Evolutionary conservation across 2,113 vertebrate species (phyloP), one percentile per base, ranked within the genome.

Genomic region (Gasterosteus nipponicus): DNA sequence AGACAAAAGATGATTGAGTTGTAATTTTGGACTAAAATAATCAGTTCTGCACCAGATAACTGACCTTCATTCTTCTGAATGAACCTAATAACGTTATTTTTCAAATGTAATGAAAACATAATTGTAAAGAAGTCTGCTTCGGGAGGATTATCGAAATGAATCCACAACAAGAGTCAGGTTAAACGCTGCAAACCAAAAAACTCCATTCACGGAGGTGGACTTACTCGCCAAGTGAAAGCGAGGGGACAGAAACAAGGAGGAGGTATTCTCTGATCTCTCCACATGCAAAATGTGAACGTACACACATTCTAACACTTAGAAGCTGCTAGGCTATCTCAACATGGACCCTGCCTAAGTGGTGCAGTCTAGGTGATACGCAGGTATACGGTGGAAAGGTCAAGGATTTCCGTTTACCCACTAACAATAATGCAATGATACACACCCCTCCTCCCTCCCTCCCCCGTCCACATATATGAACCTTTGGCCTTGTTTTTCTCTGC

Each of bases 171-270:
- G 10, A 53, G 51, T 53, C 8, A 22, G 19, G 22, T 4, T 53
- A 11, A 59, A 35, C 18, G 33, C 33, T 33, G 31, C 29, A 58
- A 58, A 33, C 3, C 18, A 4, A 2, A 38, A 26, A 42, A 1
- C 29, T 29, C 10, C 4, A 14, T 26, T 26, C 22, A 26, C 22
- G 53, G 53, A 56, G 29, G 31, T 53, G 0, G 0, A 69, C 71
- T 69, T 58, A 69, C 78, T 63, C 47, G 31, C 7, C 14, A 19
- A 26, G 16, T 41, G 39, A n/a, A 74, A 10, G 8, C 75, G 51
- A 31, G 7, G 10, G 49, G 18, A 49, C 6, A 57, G n/a, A n/a
- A 65, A 49, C 12, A 26, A 6, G 2, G n/a, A 70, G 26, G n/a
- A 3, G 12, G 8, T 39, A 33, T 58, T 59, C 4, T 18, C 39